These are phyloP conservation scores for Acrossocheilus wenchowensis DNA, from an alignment of 2,797 vertebrate genomes.

Conservation along the genomic window DNA sequence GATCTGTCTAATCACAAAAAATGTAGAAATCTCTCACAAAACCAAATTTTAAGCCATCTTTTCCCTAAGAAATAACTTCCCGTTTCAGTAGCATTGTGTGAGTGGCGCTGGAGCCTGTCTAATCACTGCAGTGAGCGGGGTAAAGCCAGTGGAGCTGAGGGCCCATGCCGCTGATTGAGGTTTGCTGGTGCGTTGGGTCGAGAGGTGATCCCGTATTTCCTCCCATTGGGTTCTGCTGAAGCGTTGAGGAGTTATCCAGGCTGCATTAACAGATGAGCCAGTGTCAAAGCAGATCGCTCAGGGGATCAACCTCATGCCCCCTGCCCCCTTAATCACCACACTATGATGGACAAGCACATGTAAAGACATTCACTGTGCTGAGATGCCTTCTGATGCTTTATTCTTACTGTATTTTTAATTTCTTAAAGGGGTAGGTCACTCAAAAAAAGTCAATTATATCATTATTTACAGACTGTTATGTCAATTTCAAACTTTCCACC, in stretches of 20 bases:
- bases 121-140: constrained; percentile 56
- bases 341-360: constrained; percentile 59
- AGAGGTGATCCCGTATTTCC: constrained; percentile 61
- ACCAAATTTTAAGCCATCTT: constrained; percentile 11
- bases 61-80: constrained; percentile 42
- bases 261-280: constrained; percentile 74
- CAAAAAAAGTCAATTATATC: background rate
- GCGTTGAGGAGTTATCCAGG: constrained; percentile 63
- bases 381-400: background rate
- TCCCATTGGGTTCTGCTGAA: constrained; percentile 68
- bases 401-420: background rate
- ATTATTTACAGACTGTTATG: background rate
- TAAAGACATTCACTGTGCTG: constrained; percentile 50
- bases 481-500: too few relatives aligned
- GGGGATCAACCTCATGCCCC: constrained; percentile 52
- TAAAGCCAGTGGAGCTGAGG: constrained; percentile 52
- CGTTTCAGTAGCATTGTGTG: constrained; percentile 41
- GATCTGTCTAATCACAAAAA: background rate
- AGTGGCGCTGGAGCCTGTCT: constrained; percentile 44
- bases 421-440: background rate
- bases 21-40: background rate
- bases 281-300: constrained; percentile 66
- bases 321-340: constrained; percentile 56
- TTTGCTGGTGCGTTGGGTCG: constrained; percentile 60
- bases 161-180: constrained; percentile 53